A percentile compares a stretch with the other conserved stretches of the same genome.
Evolutionary conservation across 2,113 vertebrate genomes (phyloP).

Genomic region (Plectropomus leopardus): DNA sequence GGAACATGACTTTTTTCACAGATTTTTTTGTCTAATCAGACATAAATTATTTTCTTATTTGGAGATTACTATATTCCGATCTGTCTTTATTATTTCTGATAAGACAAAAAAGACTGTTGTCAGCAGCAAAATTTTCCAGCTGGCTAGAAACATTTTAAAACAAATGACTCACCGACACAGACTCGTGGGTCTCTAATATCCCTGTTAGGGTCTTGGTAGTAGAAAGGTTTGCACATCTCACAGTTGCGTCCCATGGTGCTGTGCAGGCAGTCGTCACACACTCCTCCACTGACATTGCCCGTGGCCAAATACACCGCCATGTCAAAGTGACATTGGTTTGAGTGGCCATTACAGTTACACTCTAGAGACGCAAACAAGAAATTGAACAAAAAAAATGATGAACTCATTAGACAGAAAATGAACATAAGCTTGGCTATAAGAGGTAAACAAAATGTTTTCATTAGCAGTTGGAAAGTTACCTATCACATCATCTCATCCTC

Average conservation of each 20-base stretch:
- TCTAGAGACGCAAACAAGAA: slow-evolving; percentile 75
- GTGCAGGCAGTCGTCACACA: slow-evolving; percentile 87
- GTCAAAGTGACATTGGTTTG: slow-evolving; percentile 92
- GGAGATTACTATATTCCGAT: too few species aligned
- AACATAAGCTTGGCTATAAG: too few species aligned
- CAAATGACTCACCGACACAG: slow-evolving; percentile 86
- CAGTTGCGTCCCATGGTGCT: slow-evolving; percentile 88
- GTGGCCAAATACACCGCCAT: slow-evolving; percentile 92
- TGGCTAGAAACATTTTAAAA: background rate
- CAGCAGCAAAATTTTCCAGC: background rate
- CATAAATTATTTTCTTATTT: too few species aligned
- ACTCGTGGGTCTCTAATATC: slow-evolving; percentile 88
- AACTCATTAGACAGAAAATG: too few species aligned
- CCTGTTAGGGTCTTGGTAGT: slow-evolving; percentile 83
- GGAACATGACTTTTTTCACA: too few species aligned
- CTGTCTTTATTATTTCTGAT: too few species aligned
- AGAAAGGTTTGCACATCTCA: slow-evolving; percentile 89
- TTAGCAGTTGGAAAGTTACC: too few species aligned
- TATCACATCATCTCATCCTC: too few species aligned
- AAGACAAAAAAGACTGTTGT: too few species aligned
- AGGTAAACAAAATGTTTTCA: too few species aligned
- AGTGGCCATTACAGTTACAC: slow-evolving; percentile 92
- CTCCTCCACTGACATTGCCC: slow-evolving; percentile 90
- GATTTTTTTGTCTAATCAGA: too few species aligned
- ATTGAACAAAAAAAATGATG: background rate